These are phyloP conservation scores for Lithobates pipiens DNA, from an alignment of 2,797 vertebrate species.

Conservation along the genomic window DNA sequence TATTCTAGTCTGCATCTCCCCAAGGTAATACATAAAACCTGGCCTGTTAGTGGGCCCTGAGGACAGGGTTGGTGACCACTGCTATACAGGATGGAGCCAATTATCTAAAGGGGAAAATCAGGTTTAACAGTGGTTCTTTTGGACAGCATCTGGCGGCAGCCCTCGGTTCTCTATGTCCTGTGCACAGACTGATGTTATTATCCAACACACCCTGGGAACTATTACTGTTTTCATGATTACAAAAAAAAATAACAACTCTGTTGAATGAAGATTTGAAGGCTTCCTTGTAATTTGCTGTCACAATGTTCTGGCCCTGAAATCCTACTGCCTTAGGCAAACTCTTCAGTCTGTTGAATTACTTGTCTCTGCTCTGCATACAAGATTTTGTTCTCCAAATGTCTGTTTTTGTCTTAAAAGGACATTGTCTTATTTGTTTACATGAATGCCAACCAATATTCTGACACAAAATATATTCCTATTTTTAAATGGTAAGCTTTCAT, in stretches of 20 bases:
- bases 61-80: too few species aligned
- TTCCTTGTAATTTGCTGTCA: background rate
- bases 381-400: background rate
- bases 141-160: background rate
- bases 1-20: too few species aligned
- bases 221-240: background rate
- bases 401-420: background rate
- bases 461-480: background rate
- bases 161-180: background rate
- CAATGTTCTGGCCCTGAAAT: background rate
- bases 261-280: background rate
- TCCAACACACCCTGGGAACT: background rate
- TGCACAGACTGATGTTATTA: background rate
- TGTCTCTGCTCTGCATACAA: background rate
- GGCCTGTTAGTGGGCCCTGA: too few species aligned
- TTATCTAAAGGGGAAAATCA: too few species aligned
- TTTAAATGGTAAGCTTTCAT: background rate
- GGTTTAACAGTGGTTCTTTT: background rate
- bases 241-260: background rate
- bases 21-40: too few species aligned
- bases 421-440: background rate
- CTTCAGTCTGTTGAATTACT: background rate
- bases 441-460: background rate
- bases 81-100: too few species aligned
- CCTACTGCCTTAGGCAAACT: background rate